A percentile compares a stretch with the other conserved stretches of the same genome.
These are phyloP conservation scores for Cryptus armator DNA, from an alignment of 2,888 invertebrate species.

Conservation along the genomic window DNA sequence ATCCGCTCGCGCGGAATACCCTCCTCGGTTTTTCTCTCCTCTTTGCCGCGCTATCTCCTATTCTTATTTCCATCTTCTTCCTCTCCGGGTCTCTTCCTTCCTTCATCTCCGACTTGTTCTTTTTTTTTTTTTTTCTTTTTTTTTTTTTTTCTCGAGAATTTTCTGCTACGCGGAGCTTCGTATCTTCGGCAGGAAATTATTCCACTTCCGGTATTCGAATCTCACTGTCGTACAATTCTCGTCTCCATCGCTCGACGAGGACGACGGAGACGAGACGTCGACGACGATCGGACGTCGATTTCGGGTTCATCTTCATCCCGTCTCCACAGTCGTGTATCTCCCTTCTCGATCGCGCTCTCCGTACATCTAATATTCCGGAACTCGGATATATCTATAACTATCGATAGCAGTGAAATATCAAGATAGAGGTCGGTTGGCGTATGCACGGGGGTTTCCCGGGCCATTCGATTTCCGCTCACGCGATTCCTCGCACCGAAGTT, in stretches of 20 bases:
- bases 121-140: conserved; percentile 26
- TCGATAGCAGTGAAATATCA: neutral
- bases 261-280: neutral
- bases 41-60: conserved; percentile 34
- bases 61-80: conserved; percentile 16
- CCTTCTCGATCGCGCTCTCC: conserved; percentile 1
- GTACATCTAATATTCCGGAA: conserved; percentile 21
- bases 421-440: neutral
- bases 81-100: conserved; percentile 19
- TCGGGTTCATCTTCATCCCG: conserved; percentile 66
- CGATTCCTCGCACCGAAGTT: conserved; percentile 50
- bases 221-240: conserved; percentile 69
- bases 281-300: conserved; percentile 13
- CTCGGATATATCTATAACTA: conserved; percentile 11
- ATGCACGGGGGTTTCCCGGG: conserved; percentile 24
- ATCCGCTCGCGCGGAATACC: conserved; percentile 23
- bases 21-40: conserved; percentile 54
- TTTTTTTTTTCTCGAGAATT: conserved; percentile 38
- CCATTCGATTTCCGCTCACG: conserved; percentile 58
- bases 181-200: conserved; percentile 66
- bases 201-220: conserved; percentile 71
- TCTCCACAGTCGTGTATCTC: conserved; percentile 40
- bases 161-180: conserved; percentile 32
- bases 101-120: conserved; percentile 25
- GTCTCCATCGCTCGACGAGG: conserved; percentile 43